Conservation (phyloP, 2,113 vertebrate species). For the Ranitomeya variabilis region DNA sequence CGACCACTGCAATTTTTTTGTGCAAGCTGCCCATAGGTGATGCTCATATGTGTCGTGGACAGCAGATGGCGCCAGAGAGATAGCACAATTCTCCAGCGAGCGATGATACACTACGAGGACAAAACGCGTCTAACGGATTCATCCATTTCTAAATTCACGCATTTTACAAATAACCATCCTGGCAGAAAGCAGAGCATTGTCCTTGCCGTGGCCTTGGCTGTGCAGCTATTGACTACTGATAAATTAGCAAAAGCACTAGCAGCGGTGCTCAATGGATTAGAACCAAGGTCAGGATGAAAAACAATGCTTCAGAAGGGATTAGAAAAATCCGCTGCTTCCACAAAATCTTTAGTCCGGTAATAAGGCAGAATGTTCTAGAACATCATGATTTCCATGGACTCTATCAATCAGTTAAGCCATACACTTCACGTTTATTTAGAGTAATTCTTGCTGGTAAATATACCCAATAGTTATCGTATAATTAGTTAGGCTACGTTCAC, state of each 20-base stretch:
- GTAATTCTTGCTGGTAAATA: background rate
- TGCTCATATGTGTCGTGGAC: background rate
- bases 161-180: background rate
- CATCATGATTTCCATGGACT: background rate
- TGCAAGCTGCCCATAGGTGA: background rate
- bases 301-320: background rate
- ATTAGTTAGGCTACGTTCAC: too few relatives aligned
- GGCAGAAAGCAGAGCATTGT: background rate
- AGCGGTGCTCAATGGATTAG: background rate
- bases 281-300: constrained; percentile 16
- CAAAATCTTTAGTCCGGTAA: background rate
- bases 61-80: background rate
- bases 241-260: background rate
- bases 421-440: background rate
- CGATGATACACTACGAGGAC: background rate
- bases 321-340: background rate
- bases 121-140: background rate
- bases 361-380: background rate
- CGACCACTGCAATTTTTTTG: background rate
- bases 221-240: background rate
- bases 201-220: background rate
- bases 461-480: too few relatives aligned
- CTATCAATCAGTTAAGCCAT: background rate
- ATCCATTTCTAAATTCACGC: background rate
- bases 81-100: background rate